A percentile compares a stretch with the other conserved stretches of the same genome.
phyloP scores from a whole-genome alignment of 2,888 invertebrate species.

The Erpobdella octoculata region DNA sequence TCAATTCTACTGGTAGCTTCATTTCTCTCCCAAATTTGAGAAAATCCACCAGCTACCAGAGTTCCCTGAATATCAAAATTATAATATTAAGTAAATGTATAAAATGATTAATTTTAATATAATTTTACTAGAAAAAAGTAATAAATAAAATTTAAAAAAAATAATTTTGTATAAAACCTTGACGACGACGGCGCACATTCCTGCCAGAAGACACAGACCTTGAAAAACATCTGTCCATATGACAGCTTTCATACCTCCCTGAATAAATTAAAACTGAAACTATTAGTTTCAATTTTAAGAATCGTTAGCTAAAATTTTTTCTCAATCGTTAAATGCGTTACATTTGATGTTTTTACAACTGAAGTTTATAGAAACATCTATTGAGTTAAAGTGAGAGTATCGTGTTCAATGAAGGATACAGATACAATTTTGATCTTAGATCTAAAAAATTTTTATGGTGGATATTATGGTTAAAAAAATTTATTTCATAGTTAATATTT shows the following conservation, averaged over 20 bases:
- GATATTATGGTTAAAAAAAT: too few species aligned
- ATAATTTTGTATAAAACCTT: constrained; percentile 37
- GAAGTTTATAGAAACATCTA: too few species aligned
- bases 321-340: too few species aligned
- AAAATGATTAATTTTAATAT: too few species aligned
- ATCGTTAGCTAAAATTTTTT: background rate
- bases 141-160: background rate
- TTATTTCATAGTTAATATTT: too few species aligned
- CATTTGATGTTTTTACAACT: too few species aligned
- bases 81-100: too few species aligned
- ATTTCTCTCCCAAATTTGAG: constrained; percentile 38
- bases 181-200: constrained; percentile 47
- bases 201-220: constrained; percentile 46
- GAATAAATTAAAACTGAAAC: constrained; percentile 3
- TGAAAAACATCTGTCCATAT: constrained; percentile 53
- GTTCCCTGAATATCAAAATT: constrained; percentile 36
- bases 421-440: too few species aligned
- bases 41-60: constrained; percentile 40
- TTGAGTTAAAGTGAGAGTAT: too few species aligned
- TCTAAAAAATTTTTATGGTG: too few species aligned
- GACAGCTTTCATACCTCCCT: constrained; percentile 53
- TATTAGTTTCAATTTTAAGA: background rate
- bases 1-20: constrained; percentile 36
- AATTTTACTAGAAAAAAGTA: too few species aligned
- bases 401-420: too few species aligned